Conservation (phyloP, 2,888 invertebrate species). For the Caenorhabditis virilis region DNA sequence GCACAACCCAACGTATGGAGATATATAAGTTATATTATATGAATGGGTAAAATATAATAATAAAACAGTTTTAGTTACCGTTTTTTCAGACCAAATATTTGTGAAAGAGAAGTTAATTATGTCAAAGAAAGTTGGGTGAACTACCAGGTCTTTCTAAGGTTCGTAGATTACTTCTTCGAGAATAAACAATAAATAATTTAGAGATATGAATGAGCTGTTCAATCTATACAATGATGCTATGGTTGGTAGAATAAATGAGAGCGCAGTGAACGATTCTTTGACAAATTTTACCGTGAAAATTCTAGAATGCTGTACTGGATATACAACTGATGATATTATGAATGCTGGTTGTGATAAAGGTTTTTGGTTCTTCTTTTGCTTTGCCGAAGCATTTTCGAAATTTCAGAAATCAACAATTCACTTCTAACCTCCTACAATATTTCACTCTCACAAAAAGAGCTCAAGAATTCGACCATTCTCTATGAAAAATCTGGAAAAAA, state of each 20-base stretch:
- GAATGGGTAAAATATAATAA: no score
- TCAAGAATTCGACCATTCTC: neutral
- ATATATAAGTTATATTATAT: no score
- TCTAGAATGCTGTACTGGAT: constrained; percentile 6
- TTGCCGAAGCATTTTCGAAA: no score
- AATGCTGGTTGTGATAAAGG: constrained; percentile 4
- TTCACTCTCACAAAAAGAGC: neutral
- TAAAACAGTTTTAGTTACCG: no score
- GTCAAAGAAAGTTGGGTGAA: neutral
- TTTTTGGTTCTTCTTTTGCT: no score
- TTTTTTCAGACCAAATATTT: constrained; percentile 2
- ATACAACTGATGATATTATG: constrained; percentile 1
- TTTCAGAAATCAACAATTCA: constrained; percentile 1
- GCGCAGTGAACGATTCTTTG: no score
- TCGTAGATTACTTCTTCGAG: no score
- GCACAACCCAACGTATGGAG: no score
- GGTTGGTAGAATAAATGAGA: neutral
- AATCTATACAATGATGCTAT: neutral
- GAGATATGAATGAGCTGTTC: no score
- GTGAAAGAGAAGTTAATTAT: neutral
- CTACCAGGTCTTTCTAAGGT: no score
- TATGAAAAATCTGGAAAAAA: neutral
- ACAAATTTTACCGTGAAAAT: neutral
- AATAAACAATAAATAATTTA: no score
- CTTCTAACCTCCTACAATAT: neutral